A percentile compares a stretch with the other conserved stretches of the same genome.
Evolutionary conservation across 2,797 vertebrate genomes (phyloP).

Genomic region (Phalloptychus januarius): DNA sequence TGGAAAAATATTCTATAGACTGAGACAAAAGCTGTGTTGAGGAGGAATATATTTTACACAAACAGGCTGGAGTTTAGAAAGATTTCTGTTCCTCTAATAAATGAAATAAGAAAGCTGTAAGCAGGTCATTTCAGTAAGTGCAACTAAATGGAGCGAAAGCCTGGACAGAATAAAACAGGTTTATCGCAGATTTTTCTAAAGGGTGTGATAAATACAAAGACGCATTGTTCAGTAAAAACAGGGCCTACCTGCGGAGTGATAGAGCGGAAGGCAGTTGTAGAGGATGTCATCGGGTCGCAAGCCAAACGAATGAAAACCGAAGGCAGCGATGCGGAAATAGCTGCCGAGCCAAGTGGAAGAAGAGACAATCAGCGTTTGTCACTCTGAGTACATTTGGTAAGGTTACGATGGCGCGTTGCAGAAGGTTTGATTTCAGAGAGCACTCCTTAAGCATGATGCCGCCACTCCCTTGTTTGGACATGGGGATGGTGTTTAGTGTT

Average conservation of each 20-base stretch:
- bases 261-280: conserved; percentile 88
- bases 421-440: background rate
- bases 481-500: background rate
- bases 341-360: conserved; percentile 57
- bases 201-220: background rate
- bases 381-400: background rate
- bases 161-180: background rate
- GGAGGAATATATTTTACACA: background rate
- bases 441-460: background rate
- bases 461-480: background rate
- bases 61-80: background rate
- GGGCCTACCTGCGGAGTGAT: conserved; percentile 86
- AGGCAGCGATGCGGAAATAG: conserved; percentile 88
- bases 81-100: background rate
- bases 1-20: background rate
- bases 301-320: conserved; percentile 84
- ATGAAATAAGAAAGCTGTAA: background rate
- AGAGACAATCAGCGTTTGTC: background rate
- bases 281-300: conserved; percentile 78
- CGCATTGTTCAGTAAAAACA: background rate
- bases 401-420: background rate
- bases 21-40: background rate
- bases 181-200: background rate
- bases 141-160: background rate
- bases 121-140: background rate